Base-by-base conservation (phyloP, 2,888 invertebrate species). In the Stegophylla sp. region DNA sequence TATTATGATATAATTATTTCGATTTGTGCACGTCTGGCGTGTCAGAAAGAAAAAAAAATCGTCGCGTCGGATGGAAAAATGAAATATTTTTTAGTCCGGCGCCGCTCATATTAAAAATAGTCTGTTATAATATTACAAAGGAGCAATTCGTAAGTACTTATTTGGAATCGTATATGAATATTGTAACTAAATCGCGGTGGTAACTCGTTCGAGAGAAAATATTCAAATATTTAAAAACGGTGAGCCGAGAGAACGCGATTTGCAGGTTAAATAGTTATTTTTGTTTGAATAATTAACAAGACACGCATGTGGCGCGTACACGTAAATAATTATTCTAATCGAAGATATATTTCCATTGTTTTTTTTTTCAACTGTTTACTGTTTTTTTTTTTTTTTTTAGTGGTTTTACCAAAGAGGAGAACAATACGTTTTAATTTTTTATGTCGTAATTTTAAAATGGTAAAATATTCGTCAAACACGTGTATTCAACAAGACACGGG, bases 191-290 rank as follows among this genome's bases (percentile, higher is more conserved):
- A 20, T 53, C 20, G n/a, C 23, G 56, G 23, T 23, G 23, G 20
- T 20, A 56, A 56, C 56, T 20, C 10, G 56, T 56, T 56, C 56
- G 20, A 56, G 20, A 20, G 20, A 23, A 53, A 56, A 56, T 56
- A 56, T 56, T 56, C 12, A 56, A 56, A 56, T 56, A 23, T 56
- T 56, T 56, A 20, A 56, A 56, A 23, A 56, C 56, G 20, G 20
- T 20, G 20, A 9, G 56, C 23, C 20, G 56, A 56, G 20, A 20
- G 17, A 56, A 56, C 56, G 56, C 20, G 56, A 56, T 56, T 56
- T 23, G 23, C 56, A 12, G 10, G 20, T 7, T 3, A 23, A 56
- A 23, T 56, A 53, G n/a, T 53, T 53, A 56, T 51, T 51, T 4
- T 23, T 56, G 12, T 20, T 56, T 15, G 56, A 51, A 20, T 20